These are phyloP conservation scores for Homarus gammarus DNA, from an alignment of 2,888 invertebrate genomes.

Conservation along the genomic window DNA sequence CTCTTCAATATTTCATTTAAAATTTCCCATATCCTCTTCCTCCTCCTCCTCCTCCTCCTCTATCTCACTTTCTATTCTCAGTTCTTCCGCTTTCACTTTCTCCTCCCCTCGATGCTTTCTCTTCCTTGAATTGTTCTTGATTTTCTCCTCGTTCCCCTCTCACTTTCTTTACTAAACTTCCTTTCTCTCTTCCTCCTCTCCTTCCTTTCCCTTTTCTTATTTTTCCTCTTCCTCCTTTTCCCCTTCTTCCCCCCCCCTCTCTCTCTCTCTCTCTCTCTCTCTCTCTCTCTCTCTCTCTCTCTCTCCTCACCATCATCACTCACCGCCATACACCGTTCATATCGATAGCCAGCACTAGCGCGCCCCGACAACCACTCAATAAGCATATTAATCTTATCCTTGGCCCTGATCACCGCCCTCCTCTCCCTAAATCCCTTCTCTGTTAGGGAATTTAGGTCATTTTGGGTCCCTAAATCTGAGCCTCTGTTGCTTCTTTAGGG, in stretches of 20 bases:
- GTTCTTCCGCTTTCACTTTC: not conserved
- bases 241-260: not conserved
- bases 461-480: too few species aligned
- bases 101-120: not conserved
- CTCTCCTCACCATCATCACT: not conserved
- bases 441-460: too few species aligned
- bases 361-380: slow-evolving; percentile 14
- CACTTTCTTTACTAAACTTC: too few species aligned
- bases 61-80: too few species aligned
- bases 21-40: too few species aligned
- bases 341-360: slow-evolving; percentile 9
- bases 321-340: slow-evolving; percentile 20
- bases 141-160: not conserved
- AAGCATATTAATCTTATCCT: slow-evolving; percentile 36
- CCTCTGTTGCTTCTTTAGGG: too few species aligned
- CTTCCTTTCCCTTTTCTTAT: not conserved
- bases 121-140: not conserved
- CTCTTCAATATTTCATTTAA: too few species aligned
- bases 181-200: not conserved
- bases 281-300: not conserved
- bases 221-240: too few species aligned
- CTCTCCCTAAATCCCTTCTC: too few species aligned
- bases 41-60: too few species aligned
- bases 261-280: not conserved
- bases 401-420: not conserved